phyloP scores from a whole-genome alignment of 2,113 vertebrate genomes.

The Erpornis zantholeuca region DNA sequence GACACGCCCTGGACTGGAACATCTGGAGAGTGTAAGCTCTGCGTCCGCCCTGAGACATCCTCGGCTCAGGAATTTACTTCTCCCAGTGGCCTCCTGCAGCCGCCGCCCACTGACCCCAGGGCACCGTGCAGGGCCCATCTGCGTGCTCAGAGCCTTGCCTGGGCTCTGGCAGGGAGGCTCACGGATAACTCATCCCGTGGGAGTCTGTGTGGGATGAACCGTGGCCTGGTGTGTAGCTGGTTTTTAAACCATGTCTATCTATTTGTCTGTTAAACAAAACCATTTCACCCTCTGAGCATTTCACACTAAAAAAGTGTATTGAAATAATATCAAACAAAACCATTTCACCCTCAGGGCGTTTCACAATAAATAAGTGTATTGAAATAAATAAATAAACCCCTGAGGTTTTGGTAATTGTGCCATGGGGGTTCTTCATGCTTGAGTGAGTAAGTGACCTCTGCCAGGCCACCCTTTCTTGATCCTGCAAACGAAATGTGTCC shows the following conservation, averaged over 20 bases:
- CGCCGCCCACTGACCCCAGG: neutral
- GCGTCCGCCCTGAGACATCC: neutral
- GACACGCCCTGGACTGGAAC: conserved; percentile 19
- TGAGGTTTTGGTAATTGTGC: neutral
- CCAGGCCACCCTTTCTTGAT: neutral
- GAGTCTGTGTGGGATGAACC: neutral
- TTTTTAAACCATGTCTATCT: neutral
- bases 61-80: conserved; percentile 4
- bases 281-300: no score
- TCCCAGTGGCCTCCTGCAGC: conserved; percentile 27
- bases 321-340: no score
- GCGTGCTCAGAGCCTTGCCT: neutral
- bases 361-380: no score
- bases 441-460: neutral
- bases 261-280: neutral
- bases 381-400: neutral
- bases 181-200: neutral
- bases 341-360: no score
- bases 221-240: neutral
- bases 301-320: no score
- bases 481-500: neutral
- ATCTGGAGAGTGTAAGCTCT: conserved; percentile 48
- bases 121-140: neutral
- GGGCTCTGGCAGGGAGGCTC: neutral
- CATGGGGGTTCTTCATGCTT: neutral